These are phyloP conservation scores for Aporophyla lueneburgensis DNA, from an alignment of 2,888 invertebrate species.

Conservation along the genomic window DNA sequence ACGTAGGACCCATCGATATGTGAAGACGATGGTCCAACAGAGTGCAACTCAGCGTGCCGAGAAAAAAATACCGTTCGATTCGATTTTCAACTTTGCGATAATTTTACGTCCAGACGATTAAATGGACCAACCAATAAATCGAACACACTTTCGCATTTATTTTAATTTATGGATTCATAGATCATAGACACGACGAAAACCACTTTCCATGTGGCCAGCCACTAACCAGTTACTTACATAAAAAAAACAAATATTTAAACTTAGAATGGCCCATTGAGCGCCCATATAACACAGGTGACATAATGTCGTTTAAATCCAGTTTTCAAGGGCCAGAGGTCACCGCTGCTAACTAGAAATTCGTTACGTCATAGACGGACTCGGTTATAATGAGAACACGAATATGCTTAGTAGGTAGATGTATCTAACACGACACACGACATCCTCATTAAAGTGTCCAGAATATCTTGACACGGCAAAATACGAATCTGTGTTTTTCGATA, in stretches of 20 bases:
- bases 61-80: too few relatives aligned
- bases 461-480: background rate
- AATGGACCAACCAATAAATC: background rate
- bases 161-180: conserved; percentile 2
- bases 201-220: conserved; percentile 10
- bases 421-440: background rate
- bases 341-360: conserved; percentile 17
- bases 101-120: too few relatives aligned
- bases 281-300: conserved; percentile 19
- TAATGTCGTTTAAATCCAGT: conserved; percentile 29
- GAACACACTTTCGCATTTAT: background rate
- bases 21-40: too few relatives aligned
- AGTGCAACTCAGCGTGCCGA: too few relatives aligned
- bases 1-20: too few relatives aligned
- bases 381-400: conserved; percentile 4
- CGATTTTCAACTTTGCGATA: too few relatives aligned
- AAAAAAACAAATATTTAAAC: conserved; percentile 1
- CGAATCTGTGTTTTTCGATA: too few relatives aligned
- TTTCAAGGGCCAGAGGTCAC: conserved; percentile 30
- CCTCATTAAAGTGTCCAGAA: background rate
- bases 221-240: conserved; percentile 36
- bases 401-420: background rate
- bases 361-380: conserved; percentile 16
- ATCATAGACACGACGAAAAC: background rate
- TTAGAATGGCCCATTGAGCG: background rate